These are phyloP conservation scores for Calliphora vomitoria DNA, from an alignment of 2,888 invertebrate species.

Conservation along the genomic window DNA sequence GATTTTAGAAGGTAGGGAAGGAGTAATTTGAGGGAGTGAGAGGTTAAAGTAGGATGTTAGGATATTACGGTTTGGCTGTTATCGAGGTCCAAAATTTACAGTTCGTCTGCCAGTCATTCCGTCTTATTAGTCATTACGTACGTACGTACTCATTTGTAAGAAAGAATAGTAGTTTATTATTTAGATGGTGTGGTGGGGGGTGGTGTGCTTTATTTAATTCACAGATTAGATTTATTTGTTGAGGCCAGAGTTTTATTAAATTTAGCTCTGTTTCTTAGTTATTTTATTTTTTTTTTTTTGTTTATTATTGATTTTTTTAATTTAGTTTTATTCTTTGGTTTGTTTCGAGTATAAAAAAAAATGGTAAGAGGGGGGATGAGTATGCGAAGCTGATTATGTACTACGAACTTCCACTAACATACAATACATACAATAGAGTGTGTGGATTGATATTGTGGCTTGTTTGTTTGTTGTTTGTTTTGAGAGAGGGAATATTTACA, in stretches of 20 bases:
- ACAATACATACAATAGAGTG: constrained; percentile 65
- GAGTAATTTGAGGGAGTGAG: constrained; percentile 2
- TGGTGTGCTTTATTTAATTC: neutral
- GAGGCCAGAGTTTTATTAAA: neutral
- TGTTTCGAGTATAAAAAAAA: constrained; percentile 7
- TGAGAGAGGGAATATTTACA: constrained; percentile 78
- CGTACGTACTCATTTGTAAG: neutral
- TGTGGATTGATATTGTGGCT: constrained; percentile 70
- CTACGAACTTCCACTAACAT: constrained; percentile 77
- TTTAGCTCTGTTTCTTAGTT: neutral
- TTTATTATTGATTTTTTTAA: too few relatives aligned
- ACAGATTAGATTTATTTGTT: neutral
- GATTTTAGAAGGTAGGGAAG: constrained; percentile 45
- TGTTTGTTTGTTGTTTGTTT: constrained; percentile 68
- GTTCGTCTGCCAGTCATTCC: constrained; percentile 6
- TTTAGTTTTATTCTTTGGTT: neutral
- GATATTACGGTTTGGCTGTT: constrained; percentile 57
- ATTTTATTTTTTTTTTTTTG: neutral
- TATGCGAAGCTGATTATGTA: constrained; percentile 81
- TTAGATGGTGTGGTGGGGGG: constrained; percentile 14
- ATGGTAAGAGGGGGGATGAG: constrained; percentile 78
- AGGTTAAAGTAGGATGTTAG: constrained; percentile 6
- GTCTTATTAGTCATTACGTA: neutral
- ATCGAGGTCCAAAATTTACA: neutral
- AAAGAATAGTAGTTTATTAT: constrained; percentile 33